phyloP scores from a whole-genome alignment of 2,888 invertebrate species.

The Pachycephus smyrnensis region DNA sequence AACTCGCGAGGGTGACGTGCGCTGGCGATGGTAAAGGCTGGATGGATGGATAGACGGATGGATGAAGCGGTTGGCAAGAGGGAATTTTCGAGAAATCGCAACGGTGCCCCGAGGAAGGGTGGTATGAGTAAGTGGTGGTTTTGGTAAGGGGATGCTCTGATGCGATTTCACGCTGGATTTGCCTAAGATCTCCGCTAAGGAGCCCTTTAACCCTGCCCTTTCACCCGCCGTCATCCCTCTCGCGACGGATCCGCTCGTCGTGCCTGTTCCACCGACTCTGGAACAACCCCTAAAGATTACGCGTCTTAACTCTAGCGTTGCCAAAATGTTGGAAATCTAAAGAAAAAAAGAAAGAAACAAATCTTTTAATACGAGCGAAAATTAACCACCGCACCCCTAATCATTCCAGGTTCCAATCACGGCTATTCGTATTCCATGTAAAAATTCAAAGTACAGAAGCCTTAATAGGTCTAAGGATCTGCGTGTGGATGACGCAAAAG shows the following conservation, averaged over 20 bases:
- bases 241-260: conserved; percentile 15
- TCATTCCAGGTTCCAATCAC: not conserved
- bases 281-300: conserved; percentile 41
- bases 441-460: not conserved
- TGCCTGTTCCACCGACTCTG: conserved; percentile 27
- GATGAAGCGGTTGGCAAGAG: not conserved
- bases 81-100: not conserved
- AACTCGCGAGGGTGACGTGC: too few species aligned
- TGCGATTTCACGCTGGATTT: conserved; percentile 78
- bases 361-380: not conserved
- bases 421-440: not conserved
- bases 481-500: conserved; percentile 1
- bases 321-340: conserved; percentile 40
- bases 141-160: conserved; percentile 68
- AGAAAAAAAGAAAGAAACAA: not conserved
- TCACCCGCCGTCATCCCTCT: conserved; percentile 16
- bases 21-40: too few species aligned
- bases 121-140: conserved; percentile 65
- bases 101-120: conserved; percentile 27
- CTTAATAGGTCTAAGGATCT: not conserved
- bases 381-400: not conserved
- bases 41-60: not conserved
- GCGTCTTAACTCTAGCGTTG: conserved; percentile 44
- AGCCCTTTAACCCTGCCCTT: conserved; percentile 57
- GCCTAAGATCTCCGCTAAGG: conserved; percentile 73